Conservation (phyloP, 2,113 vertebrate genomes). For the Brachirus orientalis region DNA sequence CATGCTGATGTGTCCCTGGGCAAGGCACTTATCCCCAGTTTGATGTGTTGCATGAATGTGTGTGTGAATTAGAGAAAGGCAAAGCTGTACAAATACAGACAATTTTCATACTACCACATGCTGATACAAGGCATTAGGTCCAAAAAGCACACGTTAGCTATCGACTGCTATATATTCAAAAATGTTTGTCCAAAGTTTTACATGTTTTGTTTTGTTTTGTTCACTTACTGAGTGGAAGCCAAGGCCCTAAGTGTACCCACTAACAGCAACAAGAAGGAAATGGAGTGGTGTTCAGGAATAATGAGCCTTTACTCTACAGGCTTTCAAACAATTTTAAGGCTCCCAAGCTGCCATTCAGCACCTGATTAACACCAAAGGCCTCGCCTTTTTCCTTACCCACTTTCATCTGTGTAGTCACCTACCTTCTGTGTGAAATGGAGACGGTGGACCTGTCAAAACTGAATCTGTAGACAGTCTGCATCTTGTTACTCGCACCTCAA, state of each 20-base stretch:
- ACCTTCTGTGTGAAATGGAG: conserved; percentile 58
- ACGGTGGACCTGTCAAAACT: conserved; percentile 65
- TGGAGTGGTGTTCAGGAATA: conserved; percentile 37
- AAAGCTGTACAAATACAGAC: no score
- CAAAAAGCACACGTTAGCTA: no score
- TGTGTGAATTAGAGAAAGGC: no score
- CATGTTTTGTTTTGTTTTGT: no score
- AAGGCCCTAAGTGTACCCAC: conserved; percentile 15
- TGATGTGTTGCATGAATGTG: no score
- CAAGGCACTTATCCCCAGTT: no score
- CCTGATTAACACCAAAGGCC: conserved; percentile 71
- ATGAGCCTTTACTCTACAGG: conserved; percentile 39
- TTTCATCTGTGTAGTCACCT: conserved; percentile 66
- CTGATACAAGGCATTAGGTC: no score
- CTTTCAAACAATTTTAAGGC: conserved; percentile 48
- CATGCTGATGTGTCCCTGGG: no score
- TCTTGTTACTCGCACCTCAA: conserved; percentile 68
- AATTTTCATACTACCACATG: no score
- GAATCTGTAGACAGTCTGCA: conserved; percentile 51
- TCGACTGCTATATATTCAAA: no score
- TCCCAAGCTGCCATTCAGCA: conserved; percentile 71
- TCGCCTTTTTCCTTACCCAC: conserved; percentile 36
- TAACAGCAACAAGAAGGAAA: conserved; percentile 43
- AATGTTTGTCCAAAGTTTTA: no score
- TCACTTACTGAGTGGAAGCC: no score